Conservation (phyloP, 2,797 vertebrate species). For the Peromyscus melanophrys region DNA sequence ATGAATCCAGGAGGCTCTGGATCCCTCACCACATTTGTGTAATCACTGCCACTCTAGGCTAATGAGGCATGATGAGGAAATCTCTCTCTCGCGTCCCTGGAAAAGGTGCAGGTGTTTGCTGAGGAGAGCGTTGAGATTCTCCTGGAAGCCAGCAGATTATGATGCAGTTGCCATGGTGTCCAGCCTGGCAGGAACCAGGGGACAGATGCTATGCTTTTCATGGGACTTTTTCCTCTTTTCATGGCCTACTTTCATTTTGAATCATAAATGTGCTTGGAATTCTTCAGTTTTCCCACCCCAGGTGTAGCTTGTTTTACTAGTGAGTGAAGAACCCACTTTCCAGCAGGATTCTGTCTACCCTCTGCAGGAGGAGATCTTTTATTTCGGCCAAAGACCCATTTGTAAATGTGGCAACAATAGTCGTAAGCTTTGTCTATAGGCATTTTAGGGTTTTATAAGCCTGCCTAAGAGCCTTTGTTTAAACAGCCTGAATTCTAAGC, state of each 20-base stretch:
- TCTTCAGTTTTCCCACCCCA: background rate
- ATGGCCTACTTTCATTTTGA: slow-evolving; percentile 27
- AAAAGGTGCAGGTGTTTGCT: slow-evolving; percentile 78
- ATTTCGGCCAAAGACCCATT: background rate
- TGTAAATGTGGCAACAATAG: background rate
- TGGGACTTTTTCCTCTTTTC: background rate
- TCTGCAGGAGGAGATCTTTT: background rate
- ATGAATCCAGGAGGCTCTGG: slow-evolving; percentile 57
- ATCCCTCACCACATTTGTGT: background rate
- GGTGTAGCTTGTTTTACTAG: background rate
- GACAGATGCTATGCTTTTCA: slow-evolving; percentile 75
- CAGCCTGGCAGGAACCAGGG: slow-evolving; percentile 60
- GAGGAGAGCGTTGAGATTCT: slow-evolving; percentile 56
- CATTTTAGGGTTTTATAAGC: background rate
- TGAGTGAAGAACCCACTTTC: background rate
- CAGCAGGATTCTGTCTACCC: background rate
- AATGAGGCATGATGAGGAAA: slow-evolving; percentile 77
- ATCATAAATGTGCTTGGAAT: background rate
- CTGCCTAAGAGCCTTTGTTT: background rate
- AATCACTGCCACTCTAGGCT: slow-evolving; percentile 59
- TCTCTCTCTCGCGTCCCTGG: slow-evolving; percentile 55
- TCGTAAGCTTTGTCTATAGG: background rate
- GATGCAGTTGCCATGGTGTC: slow-evolving; percentile 71
- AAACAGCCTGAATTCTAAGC: background rate
- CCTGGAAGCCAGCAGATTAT: slow-evolving; percentile 53